Conservation (phyloP, 2,113 vertebrate genomes). For the Leptobrachium leishanense region DNA sequence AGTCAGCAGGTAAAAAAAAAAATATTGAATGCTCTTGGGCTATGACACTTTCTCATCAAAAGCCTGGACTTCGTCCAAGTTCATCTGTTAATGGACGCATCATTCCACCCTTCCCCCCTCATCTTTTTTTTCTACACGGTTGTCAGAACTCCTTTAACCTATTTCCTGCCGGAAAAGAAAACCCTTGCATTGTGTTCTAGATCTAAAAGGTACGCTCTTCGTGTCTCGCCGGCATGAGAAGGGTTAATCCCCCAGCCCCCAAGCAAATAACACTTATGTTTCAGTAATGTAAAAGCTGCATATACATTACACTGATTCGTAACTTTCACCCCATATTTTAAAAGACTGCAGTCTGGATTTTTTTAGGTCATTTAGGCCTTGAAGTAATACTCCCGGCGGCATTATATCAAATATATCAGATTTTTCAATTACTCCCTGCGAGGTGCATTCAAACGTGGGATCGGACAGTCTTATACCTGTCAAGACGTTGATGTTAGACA, state of each 20-base stretch:
- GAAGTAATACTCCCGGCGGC: slow-evolving; percentile 18
- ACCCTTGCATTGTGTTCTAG: neutral
- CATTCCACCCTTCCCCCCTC: slow-evolving; percentile 65
- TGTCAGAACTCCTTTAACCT: slow-evolving; percentile 40
- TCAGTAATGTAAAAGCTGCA: slow-evolving; percentile 6
- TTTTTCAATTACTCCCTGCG: slow-evolving; percentile 8
- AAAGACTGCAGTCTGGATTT: slow-evolving; percentile 8
- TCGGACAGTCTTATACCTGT: too few species aligned
- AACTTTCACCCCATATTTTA: neutral
- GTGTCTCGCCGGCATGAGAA: neutral
- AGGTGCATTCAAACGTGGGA: neutral
- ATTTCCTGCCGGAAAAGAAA: slow-evolving; percentile 11
- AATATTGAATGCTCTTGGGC: slow-evolving; percentile 63
- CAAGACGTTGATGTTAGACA: too few species aligned
- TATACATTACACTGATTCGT: neutral
- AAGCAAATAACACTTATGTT: neutral
- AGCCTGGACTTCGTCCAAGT: slow-evolving; percentile 92
- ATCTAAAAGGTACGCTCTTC: neutral
- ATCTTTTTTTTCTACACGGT: slow-evolving; percentile 47
- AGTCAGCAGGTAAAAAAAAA: slow-evolving; percentile 78
- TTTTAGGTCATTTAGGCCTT: neutral
- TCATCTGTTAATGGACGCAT: slow-evolving; percentile 98
- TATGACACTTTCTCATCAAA: slow-evolving; percentile 86
- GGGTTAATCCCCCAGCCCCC: slow-evolving; percentile 18
- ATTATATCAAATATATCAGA: slow-evolving; percentile 17